Evolutionary conservation across 2,888 invertebrate genomes (phyloP).

Genomic region (Bunonema sp.): DNA sequence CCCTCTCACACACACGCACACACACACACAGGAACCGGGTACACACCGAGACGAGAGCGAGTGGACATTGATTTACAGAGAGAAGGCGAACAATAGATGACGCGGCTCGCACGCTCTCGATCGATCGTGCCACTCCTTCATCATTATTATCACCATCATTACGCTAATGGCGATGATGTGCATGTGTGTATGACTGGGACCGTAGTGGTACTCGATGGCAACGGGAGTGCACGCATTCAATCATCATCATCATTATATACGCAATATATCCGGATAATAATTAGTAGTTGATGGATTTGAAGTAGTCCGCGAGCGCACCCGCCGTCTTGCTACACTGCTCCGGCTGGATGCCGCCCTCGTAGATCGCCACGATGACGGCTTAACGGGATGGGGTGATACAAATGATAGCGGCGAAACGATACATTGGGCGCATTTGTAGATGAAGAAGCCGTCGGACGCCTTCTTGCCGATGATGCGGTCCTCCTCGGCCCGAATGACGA

Average conservation of each 20-base stretch:
- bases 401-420: background rate
- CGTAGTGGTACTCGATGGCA: no score
- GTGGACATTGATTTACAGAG: no score
- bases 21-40: no score
- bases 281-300: conserved; percentile 37
- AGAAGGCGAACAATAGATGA: background rate
- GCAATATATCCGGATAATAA: background rate
- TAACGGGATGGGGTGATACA: no score
- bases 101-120: background rate
- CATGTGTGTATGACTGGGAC: no score
- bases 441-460: conserved; percentile 39
- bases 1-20: no score
- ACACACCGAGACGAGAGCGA: no score
- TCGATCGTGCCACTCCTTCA: no score
- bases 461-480: conserved; percentile 44
- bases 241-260: no score
- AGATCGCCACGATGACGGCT: conserved; percentile 42
- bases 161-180: no score
- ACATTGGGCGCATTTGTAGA: conserved; percentile 41
- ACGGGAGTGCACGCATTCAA: no score
- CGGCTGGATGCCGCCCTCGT: conserved; percentile 42
- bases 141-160: no score
- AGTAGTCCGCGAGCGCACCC: conserved; percentile 42
- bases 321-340: conserved; percentile 39
- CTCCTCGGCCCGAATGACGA: conserved; percentile 32